Evolutionary conservation across 1,140 invertebrate species (phyloP), one percentile per base, ranked within the genome.

Genomic region (Aphaenogaster ashmeadi): DNA sequence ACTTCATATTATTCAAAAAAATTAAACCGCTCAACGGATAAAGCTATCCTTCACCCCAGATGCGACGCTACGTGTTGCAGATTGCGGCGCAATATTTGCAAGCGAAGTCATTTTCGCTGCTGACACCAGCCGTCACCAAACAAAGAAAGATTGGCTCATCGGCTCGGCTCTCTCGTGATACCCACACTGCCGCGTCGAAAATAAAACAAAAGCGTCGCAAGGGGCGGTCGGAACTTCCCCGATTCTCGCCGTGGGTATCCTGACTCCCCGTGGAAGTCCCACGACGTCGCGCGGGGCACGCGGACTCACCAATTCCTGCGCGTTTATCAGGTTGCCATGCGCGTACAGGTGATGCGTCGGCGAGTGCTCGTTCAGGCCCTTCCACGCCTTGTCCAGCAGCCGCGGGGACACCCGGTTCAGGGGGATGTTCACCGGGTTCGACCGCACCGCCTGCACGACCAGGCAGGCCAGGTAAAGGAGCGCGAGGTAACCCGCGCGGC

Each of bases 251-350:
- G 15, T 3, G 4, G 4, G 15, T 77, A 36, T 77, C 54, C 18
- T 33, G 21, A 36, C 5, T 15, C 44, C 4, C 11, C 58, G 13
- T 5, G 11, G 27, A 78, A 41, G 36, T 50, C 1, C 58, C 54
- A 7, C n/a, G 47, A 47, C n/a, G 36, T 69, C n/a, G 18, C 1
- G 15, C 13, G 36, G 5, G 36, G 3, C 18, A 1, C 54, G 47
- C 27, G 47, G 41, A 86, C 87, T 92, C 92, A 95, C 94, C 90
- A 93, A 75, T 93, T 92, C 92, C 69, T 94, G 93, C 18, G 92
- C 93, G 58, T 80, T 92, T 85, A 95, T 92, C 58, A 95, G 89
- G 52, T 92, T 90, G 83, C 92, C 94, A 58, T 90, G 90, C 88
- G 91, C 92, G 64, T 95, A 94, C 11, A 88, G 89, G 47, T 93